Conservation (phyloP, 2,888 invertebrate species). For the Nemoura dubitans region DNA sequence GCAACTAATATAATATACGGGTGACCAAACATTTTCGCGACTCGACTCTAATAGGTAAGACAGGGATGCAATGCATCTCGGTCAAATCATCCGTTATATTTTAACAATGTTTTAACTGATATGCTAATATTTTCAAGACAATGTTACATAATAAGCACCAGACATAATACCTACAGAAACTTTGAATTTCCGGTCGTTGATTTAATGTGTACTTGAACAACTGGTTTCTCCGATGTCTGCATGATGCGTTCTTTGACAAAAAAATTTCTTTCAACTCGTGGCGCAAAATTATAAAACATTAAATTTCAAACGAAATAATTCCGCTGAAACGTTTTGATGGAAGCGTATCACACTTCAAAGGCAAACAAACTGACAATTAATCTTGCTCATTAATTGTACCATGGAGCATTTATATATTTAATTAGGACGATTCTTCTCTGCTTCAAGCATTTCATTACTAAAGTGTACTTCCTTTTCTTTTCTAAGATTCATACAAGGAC, state of each 20-base stretch:
- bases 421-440: not conserved
- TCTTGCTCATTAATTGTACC: not conserved
- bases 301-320: not conserved
- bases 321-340: not conserved
- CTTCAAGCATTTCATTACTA: not conserved
- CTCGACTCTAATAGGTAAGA: too few species aligned
- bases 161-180: too few species aligned
- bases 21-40: too few species aligned
- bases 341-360: constrained; percentile 12
- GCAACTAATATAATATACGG: too few species aligned
- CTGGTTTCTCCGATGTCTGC: not conserved
- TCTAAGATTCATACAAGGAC: not conserved
- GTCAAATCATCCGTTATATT: too few species aligned
- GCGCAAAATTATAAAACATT: not conserved
- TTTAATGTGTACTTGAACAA: too few species aligned
- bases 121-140: too few species aligned
- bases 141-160: too few species aligned
- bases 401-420: not conserved
- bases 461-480: not conserved
- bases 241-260: not conserved
- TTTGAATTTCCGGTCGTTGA: too few species aligned
- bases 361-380: not conserved
- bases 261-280: not conserved
- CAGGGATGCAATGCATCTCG: too few species aligned
- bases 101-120: too few species aligned